Evolutionary conservation across 2,113 vertebrate species (phyloP).

Genomic region (Peromyscus californicus): DNA sequence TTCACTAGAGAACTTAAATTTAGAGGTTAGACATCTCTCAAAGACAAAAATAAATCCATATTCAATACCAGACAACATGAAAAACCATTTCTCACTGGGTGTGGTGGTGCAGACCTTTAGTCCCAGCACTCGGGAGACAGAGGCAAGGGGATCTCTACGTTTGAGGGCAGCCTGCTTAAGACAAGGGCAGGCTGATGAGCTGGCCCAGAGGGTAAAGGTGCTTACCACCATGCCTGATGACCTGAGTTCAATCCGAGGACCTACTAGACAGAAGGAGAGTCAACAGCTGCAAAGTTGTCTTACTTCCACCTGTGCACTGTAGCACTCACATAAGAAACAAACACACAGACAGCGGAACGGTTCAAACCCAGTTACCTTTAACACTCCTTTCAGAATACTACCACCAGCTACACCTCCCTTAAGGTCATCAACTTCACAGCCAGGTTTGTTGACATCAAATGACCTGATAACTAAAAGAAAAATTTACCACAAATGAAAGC

Average conservation of each 20-base stretch:
- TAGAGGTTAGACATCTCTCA: not conserved
- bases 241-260: not conserved
- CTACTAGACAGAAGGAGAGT: not conserved
- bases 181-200: not conserved
- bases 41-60: conserved; percentile 12
- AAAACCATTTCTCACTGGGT: not conserved
- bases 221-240: not conserved
- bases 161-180: not conserved
- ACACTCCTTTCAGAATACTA: conserved; percentile 98
- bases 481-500: conserved; percentile 62
- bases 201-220: not conserved
- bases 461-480: conserved; percentile 95
- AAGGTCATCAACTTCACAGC: conserved; percentile 99
- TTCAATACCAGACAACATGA: not conserved
- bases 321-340: not conserved
- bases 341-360: not conserved
- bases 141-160: not conserved
- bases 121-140: not conserved
- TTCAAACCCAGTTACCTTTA: conserved; percentile 91
- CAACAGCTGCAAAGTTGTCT: not conserved
- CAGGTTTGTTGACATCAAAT: conserved; percentile 99
- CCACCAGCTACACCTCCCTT: conserved; percentile 99
- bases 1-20: not conserved
- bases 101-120: not conserved
- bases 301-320: not conserved